Conservation (phyloP, 2,797 vertebrate species). For the Hyperoplus lanceolatus region DNA sequence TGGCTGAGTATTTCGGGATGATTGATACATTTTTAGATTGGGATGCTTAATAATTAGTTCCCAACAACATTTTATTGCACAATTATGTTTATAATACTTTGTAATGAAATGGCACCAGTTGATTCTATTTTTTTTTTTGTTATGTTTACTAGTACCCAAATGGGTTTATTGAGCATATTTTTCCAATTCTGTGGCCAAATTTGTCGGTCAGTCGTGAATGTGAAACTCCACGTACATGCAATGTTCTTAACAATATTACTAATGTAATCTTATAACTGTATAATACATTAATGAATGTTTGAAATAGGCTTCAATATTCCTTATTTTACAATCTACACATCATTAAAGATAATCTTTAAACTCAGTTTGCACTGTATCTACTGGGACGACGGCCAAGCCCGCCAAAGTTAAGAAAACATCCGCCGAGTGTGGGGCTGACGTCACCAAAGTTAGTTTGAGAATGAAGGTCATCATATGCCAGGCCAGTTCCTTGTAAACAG, state of each 20-base stretch:
- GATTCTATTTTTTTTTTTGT: slow-evolving; percentile 5
- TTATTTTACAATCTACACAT: slow-evolving; percentile 17
- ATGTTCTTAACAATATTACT: slow-evolving; percentile 28
- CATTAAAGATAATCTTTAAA: slow-evolving; percentile 60
- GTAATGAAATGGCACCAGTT: slow-evolving; percentile 16
- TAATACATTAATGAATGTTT: slow-evolving; percentile 31
- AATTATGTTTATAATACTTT: slow-evolving; percentile 22
- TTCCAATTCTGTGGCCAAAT: slow-evolving; percentile 1
- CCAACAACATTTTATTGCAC: background rate
- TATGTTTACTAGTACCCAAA: slow-evolving; percentile 3
- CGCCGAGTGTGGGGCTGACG: background rate
- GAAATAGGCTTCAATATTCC: slow-evolving; percentile 9
- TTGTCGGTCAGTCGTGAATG: slow-evolving; percentile 8
- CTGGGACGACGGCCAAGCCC: background rate
- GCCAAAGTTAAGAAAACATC: slow-evolving; percentile 17
- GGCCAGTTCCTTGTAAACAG: slow-evolving; percentile 28
- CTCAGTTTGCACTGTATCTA: slow-evolving; percentile 25
- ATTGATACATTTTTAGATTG: slow-evolving; percentile 5
- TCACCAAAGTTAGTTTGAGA: background rate
- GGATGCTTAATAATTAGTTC: slow-evolving; percentile 1
- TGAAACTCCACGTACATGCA: slow-evolving; percentile 26
- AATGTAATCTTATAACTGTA: slow-evolving; percentile 48
- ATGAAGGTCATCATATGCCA: background rate
- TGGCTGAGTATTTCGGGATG: background rate
- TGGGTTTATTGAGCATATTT: background rate